Evolutionary conservation across 2,797 vertebrate genomes (phyloP).

Genomic region (Oryzias sinensis): DNA sequence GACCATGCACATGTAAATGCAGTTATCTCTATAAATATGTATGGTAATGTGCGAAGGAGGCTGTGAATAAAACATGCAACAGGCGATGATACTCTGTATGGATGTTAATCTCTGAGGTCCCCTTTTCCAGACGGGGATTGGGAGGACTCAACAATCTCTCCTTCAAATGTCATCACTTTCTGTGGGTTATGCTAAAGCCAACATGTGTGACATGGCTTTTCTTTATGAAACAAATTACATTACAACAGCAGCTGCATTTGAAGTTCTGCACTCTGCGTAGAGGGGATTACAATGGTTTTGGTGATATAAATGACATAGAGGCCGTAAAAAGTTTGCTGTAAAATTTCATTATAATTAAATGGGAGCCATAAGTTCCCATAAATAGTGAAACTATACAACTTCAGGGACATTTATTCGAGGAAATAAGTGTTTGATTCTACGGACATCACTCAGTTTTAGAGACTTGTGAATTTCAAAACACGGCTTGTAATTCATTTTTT

Average conservation of each 20-base stretch:
- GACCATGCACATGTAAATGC: constrained; percentile 57
- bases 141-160: constrained; percentile 28
- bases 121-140: constrained; percentile 40
- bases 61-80: constrained; percentile 69
- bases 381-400: constrained; percentile 23
- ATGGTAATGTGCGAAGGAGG: constrained; percentile 55
- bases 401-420: constrained; percentile 12
- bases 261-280: background rate
- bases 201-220: background rate
- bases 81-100: constrained; percentile 49
- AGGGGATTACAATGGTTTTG: background rate
- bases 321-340: constrained; percentile 15
- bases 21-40: constrained; percentile 67
- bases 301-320: constrained; percentile 9
- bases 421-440: constrained; percentile 12
- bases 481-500: constrained; percentile 28
- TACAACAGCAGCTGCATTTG: constrained; percentile 22
- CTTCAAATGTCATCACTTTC: constrained; percentile 48
- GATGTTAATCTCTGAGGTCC: constrained; percentile 54
- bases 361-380: constrained; percentile 7
- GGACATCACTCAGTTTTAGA: constrained; percentile 23
- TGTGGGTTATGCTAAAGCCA: constrained; percentile 21
- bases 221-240: constrained; percentile 19
- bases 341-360: constrained; percentile 31
- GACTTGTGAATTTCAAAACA: constrained; percentile 18